Evolutionary conservation across 1,140 invertebrate species (phyloP).

Genomic region (Temnothorax nylanderi): DNA sequence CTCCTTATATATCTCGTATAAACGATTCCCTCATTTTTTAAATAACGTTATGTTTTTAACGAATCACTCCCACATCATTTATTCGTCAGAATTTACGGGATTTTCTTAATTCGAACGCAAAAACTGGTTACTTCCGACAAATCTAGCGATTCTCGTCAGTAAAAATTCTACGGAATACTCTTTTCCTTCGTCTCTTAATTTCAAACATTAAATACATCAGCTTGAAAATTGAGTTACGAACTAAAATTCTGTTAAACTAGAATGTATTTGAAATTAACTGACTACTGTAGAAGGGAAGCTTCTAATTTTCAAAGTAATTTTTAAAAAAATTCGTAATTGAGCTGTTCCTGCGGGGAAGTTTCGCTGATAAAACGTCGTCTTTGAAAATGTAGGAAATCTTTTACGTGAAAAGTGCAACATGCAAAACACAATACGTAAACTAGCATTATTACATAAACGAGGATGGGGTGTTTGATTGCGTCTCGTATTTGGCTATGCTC

Average conservation of each 20-base stretch:
- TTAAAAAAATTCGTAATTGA: conserved; percentile 1
- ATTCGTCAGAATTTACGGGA: not conserved
- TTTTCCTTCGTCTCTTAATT: not conserved
- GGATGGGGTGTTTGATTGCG: conserved; percentile 32
- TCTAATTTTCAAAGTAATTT: conserved; percentile 35
- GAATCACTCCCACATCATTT: not conserved
- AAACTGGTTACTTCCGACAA: not conserved
- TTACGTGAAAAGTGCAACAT: not conserved
- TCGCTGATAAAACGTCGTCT: not conserved
- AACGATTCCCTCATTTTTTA: not conserved
- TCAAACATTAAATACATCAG: conserved; percentile 7
- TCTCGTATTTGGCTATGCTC: conserved; percentile 41
- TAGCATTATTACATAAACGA: conserved; percentile 32
- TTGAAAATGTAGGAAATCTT: not conserved
- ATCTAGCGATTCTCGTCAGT: not conserved
- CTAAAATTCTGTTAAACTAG: conserved; percentile 29
- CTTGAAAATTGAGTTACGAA: not conserved
- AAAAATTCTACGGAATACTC: not conserved
- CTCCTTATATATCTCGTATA: not conserved
- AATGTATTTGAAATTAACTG: conserved; percentile 10
- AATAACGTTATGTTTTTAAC: not conserved
- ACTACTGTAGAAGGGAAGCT: not conserved
- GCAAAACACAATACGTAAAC: not conserved
- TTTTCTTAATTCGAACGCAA: not conserved
- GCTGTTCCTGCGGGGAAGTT: not conserved